These are phyloP conservation scores for Drosophila diplacantha DNA, from an alignment of 2,888 invertebrate species.

Conservation along the genomic window DNA sequence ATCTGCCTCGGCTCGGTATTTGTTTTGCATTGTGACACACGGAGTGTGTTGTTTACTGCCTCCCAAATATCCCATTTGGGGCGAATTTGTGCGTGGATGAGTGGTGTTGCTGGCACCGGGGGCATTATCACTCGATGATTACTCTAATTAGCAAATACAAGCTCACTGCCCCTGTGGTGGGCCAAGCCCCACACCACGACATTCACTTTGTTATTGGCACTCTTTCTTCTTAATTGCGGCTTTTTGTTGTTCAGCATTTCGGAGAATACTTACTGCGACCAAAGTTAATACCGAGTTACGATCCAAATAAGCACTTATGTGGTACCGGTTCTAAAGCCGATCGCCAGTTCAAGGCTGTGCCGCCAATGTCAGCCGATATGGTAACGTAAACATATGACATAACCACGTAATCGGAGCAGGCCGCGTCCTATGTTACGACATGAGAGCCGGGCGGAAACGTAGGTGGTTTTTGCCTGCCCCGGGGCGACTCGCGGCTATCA, in stretches of 20 bases:
- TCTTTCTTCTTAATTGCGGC: slow-evolving; percentile 25
- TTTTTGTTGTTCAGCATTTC: slow-evolving; percentile 13
- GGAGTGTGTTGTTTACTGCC: slow-evolving; percentile 20
- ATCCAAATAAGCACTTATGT: slow-evolving; percentile 35
- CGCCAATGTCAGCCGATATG: slow-evolving; percentile 28
- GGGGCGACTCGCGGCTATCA: slow-evolving; percentile 49
- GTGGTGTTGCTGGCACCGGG: neutral
- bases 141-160: slow-evolving; percentile 25
- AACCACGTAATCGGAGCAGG: slow-evolving; percentile 37
- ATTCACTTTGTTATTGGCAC: slow-evolving; percentile 37
- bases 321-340: slow-evolving; percentile 40
- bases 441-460: slow-evolving; percentile 43
- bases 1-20: slow-evolving; percentile 35
- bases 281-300: slow-evolving; percentile 27
- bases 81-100: slow-evolving; percentile 15
- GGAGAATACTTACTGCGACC: slow-evolving; percentile 21
- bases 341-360: slow-evolving; percentile 36
- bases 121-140: slow-evolving; percentile 23
- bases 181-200: slow-evolving; percentile 27
- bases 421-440: slow-evolving; percentile 48
- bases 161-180: slow-evolving; percentile 18
- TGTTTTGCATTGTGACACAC: slow-evolving; percentile 42
- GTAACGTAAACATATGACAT: slow-evolving; percentile 29
- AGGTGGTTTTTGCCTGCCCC: slow-evolving; percentile 43
- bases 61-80: slow-evolving; percentile 16